Evolutionary conservation across 2,113 vertebrate genomes (phyloP), one percentile per base, ranked within the genome.

Genomic region (Pseudopipra pipra): DNA sequence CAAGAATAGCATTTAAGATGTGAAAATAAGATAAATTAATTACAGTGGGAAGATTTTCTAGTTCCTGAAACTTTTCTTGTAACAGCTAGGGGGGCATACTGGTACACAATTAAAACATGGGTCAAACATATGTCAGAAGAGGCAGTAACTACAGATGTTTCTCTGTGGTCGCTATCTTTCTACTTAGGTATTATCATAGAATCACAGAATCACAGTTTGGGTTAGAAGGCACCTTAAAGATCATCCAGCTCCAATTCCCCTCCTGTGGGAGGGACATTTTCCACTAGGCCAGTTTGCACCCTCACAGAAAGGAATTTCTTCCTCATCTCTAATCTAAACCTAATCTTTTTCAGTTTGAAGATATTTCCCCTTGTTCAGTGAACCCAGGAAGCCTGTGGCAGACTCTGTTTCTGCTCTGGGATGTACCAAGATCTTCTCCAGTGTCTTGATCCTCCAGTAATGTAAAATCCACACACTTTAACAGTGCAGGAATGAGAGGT

Each of bases 211-310:
- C 39, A 41, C 25, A 28, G 51, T 52, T 52, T 52, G 9, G 24
- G 11, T 22, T 31, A 12, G 39, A 54, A 65, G 14, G 14, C 14
- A 25, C 10, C 9, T 62, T 51, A 21, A 41, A 62, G 19, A 44
- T 30, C 14, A 35, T 18, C 24, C 22, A 21, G 14, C 8, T 2
- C 35, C 35, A 39, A 39, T 3, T 23, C 7, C 16, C 24, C 2
- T 47, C 14, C 21, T 30, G 23, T 6, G 25, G 16, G 6, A 70
- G 41, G 14, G 22, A 33, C 56, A 55, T 8, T 19, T 77, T 14
- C 56, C 35, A 63, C 8, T 14, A 0, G 10, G 11, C 30, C 63
- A 31, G 47, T 6, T 0, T 37, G 35, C 13, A 70, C n/a, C 6
- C 24, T 49, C 47, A 43, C 9, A 1, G 8, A 3, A 4, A 77